Conservation (phyloP, 2,113 vertebrate species). For the Calypte anna region DNA sequence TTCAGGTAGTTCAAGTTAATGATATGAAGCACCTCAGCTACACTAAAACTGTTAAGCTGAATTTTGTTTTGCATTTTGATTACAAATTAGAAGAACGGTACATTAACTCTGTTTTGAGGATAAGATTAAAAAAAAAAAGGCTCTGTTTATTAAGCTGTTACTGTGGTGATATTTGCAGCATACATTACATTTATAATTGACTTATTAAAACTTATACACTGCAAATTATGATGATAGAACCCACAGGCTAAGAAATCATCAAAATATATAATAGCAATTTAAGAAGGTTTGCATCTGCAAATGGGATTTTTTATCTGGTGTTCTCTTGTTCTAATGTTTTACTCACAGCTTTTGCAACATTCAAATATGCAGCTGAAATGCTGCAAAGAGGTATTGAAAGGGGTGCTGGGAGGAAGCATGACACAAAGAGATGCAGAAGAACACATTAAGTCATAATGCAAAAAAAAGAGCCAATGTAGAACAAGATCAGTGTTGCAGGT, state of each 20-base stretch:
- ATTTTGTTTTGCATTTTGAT: constrained; percentile 83
- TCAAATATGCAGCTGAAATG: constrained; percentile 47
- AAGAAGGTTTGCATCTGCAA: constrained; percentile 74
- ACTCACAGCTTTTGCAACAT: constrained; percentile 54
- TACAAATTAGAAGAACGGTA: constrained; percentile 78
- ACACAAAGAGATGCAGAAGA: neutral
- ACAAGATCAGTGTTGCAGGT: neutral
- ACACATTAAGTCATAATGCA: neutral
- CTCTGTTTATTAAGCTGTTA: constrained; percentile 77
- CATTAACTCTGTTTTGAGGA: constrained; percentile 79
- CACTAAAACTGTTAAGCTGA: constrained; percentile 72
- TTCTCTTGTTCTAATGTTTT: constrained; percentile 70
- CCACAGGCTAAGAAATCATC: constrained; percentile 81
- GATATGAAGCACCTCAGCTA: constrained; percentile 68
- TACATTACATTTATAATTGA: constrained; percentile 81
- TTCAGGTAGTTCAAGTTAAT: constrained; percentile 74
- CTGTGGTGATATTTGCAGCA: constrained; percentile 70
- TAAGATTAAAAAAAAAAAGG: constrained; percentile 53
- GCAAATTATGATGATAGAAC: constrained; percentile 77
- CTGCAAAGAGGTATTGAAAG: constrained; percentile 9
- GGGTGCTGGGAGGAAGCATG: neutral
- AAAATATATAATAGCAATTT: constrained; percentile 80
- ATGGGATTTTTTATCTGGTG: constrained; percentile 71
- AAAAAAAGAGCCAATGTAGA: neutral
- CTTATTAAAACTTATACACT: constrained; percentile 82